Base-by-base conservation (phyloP, 1,140 invertebrate genomes). In the Heterodera carotae region DNA sequence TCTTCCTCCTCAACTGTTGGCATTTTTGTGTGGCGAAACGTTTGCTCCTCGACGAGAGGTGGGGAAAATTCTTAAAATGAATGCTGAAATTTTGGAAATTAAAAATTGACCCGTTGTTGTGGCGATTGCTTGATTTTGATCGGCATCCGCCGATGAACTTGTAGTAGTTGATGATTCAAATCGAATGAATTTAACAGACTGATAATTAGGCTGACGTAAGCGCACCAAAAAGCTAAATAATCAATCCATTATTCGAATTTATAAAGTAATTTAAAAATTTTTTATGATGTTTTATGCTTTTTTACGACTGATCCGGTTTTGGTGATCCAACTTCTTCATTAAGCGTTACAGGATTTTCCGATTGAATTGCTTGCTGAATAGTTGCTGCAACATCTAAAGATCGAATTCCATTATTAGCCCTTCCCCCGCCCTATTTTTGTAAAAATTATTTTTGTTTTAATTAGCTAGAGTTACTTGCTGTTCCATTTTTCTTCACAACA, bases 181-280 rank as follows among this genome's bases (percentile, higher is more conserved):
- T 27, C n/a, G 62, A 34, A 66, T n/a, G 7, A 29, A 66, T 22
- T 7, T 31, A 66, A 66, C 62, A 4, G 62, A 66, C 6, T 66
- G 62, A 34, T 66, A 66, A 66, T 66, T 66, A 2, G 62, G 62
- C 22, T 66, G 62, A 34, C 29, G 62, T 31, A 66, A 34, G 62
- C 62, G 62, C 62, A 66, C 27, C 62, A 66, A 34, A 34, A 66
- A 66, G 62, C 62, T 66, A n/a, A 29, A 66, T 7, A 66, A 31
- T 31, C 4, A 2, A 66, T 2, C 12, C 4, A 66, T 31, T 27
- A 18, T 29, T 29, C 4, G 29, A 31, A 31, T 27, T 66, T 4
- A 34, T 3, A 66, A 66, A 66, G 12, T 22, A 66, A 31, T 34
- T 66, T 31, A 29, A 31, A 66, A 66, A 66, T 66, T n/a, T 66